Evolutionary conservation across 23 tunicate species (phyloP).

Genomic region (Botrylloides violaceus): DNA sequence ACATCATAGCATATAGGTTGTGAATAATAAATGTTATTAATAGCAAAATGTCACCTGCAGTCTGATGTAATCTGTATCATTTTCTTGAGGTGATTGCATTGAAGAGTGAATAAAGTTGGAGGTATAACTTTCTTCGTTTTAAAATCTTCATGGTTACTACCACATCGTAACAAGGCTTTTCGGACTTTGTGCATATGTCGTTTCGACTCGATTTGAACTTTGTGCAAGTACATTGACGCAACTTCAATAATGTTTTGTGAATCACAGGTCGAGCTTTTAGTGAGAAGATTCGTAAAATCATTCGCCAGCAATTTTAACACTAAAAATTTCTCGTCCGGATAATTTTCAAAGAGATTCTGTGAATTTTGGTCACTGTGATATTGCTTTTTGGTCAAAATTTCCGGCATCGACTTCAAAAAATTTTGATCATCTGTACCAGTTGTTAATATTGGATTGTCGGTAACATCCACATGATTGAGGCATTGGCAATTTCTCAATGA

Average conservation of each 20-base stretch:
- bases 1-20: no score
- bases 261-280: neutral
- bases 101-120: neutral
- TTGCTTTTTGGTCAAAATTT: slow-evolving; percentile 1
- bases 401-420: slow-evolving; percentile 9
- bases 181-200: neutral
- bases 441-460: slow-evolving; percentile 33
- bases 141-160: neutral
- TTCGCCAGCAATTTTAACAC: neutral
- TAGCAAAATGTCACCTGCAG: slow-evolving; percentile 6
- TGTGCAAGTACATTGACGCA: neutral
- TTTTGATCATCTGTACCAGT: neutral
- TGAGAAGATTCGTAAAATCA: neutral
- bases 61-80: neutral
- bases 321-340: neutral
- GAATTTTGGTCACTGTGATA: neutral
- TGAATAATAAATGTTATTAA: no score
- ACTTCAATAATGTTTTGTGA: neutral
- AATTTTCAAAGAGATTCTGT: neutral
- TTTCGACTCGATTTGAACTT: slow-evolving; percentile 1
- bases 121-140: neutral
- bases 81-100: slow-evolving; percentile 1
- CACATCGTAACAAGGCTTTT: neutral
- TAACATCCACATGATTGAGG: slow-evolving; percentile 14
- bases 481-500: neutral